phyloP scores from a whole-genome alignment of 2,888 invertebrate species.

The Tenthredo distinguenda region DNA sequence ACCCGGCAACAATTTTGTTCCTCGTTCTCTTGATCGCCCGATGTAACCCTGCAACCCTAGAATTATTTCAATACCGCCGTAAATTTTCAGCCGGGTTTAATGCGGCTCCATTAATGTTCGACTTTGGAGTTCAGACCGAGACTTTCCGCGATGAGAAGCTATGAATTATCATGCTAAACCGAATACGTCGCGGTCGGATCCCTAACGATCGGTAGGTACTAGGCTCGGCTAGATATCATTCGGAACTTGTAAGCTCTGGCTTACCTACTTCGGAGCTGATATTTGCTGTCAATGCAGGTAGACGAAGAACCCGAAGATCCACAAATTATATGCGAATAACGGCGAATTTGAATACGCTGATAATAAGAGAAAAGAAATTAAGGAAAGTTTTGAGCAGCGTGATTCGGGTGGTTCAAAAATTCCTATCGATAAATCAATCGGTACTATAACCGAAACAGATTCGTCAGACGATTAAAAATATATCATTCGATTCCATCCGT shows the following conservation, averaged over 20 bases:
- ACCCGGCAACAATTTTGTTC: not conserved
- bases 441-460: not conserved
- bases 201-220: conserved; percentile 12
- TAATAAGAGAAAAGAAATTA: not conserved
- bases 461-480: not conserved
- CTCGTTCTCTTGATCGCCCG: not conserved
- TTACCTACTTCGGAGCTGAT: conserved; percentile 4
- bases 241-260: conserved; percentile 40
- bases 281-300: not conserved
- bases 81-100: not conserved
- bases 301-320: not conserved
- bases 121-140: not conserved
- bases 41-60: not conserved
- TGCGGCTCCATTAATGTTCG: not conserved
- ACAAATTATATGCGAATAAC: not conserved
- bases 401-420: not conserved
- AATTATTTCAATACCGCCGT: conserved; percentile 20
- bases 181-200: not conserved
- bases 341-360: not conserved
- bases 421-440: not conserved
- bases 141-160: conserved; percentile 3
- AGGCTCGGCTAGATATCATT: conserved; percentile 31
- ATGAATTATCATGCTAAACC: conserved; percentile 45
- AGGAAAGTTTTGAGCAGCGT: not conserved
- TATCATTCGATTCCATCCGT: not conserved